A percentile compares a stretch with the other conserved stretches of the same genome.
Evolutionary conservation across 2,113 vertebrate species (phyloP).

Genomic region (Scomber japonicus): DNA sequence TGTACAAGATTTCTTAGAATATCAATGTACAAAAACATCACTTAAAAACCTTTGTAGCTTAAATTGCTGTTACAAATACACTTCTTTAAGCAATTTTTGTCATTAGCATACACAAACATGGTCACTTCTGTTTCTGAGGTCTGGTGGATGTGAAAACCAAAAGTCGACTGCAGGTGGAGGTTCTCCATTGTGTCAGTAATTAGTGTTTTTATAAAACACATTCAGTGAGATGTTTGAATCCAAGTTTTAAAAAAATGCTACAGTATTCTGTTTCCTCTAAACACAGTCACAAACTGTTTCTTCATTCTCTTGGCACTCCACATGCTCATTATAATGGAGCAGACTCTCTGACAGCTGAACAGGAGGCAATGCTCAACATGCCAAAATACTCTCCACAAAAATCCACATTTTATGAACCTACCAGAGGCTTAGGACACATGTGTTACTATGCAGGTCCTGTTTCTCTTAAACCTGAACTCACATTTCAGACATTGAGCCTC

Average conservation of each 20-base stretch:
- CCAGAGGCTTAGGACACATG: conserved; percentile 22
- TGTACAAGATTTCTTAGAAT: conserved; percentile 83
- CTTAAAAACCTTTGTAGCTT: conserved; percentile 83
- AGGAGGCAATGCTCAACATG: conserved; percentile 1
- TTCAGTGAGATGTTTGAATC: conserved; percentile 48
- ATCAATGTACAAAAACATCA: conserved; percentile 84
- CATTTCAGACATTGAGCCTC: conserved; percentile 22
- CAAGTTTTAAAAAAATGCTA: conserved; percentile 25
- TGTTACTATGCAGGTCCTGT: conserved; percentile 15
- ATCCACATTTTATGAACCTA: conserved; percentile 18
- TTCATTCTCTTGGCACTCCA: conserved; percentile 41
- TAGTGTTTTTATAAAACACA: conserved; percentile 54
- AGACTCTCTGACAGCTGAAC: neutral
- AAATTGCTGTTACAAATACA: conserved; percentile 86
- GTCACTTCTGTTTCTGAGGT: conserved; percentile 73
- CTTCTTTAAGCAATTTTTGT: conserved; percentile 61
- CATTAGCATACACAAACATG: conserved; percentile 64
- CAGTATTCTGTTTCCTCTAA: conserved; percentile 42
- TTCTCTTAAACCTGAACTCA: conserved; percentile 25
- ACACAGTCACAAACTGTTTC: conserved; percentile 10
- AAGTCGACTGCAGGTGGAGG: conserved; percentile 15
- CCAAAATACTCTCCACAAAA: neutral
- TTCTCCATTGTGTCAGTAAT: conserved; percentile 23
- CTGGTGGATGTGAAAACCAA: conserved; percentile 48
- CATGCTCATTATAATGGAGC: conserved; percentile 11